Percentiles rank a stretch among this genome's conserved stretches.
These are phyloP conservation scores for Thryonomys swinderianus DNA, from an alignment of 2,113 vertebrate species.

Conservation along the genomic window DNA sequence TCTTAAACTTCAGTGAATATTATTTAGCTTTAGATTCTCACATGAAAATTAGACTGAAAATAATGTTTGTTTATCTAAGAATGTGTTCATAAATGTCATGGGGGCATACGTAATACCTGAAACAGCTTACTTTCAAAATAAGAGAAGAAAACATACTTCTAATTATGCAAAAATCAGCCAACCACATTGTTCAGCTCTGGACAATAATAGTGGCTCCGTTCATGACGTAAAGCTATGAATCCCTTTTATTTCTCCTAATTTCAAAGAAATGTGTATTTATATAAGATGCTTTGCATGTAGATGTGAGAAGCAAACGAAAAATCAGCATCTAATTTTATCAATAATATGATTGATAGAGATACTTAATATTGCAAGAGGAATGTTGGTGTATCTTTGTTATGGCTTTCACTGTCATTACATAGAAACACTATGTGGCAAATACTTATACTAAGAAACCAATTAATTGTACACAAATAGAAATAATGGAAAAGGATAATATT, in stretches of 20 bases:
- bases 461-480: not conserved
- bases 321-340: not conserved
- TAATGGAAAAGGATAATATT: not conserved
- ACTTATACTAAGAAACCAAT: not conserved
- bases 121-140: constrained; percentile 24
- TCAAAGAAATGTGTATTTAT: constrained; percentile 3
- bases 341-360: not conserved
- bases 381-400: not conserved
- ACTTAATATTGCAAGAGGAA: not conserved
- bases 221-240: not conserved
- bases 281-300: not conserved
- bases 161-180: not conserved
- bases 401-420: not conserved
- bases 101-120: not conserved
- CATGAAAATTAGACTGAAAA: constrained; percentile 18
- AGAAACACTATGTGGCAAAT: not conserved
- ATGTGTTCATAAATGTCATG: constrained; percentile 6
- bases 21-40: constrained; percentile 34
- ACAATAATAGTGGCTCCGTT: not conserved
- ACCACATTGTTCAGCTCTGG: not conserved
- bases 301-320: constrained; percentile 14
- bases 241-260: not conserved
- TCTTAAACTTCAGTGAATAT: constrained; percentile 38
- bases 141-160: constrained; percentile 11
- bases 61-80: constrained; percentile 38